Conservation (phyloP, 2,113 vertebrate species). For the Carollia perspicillata region DNA sequence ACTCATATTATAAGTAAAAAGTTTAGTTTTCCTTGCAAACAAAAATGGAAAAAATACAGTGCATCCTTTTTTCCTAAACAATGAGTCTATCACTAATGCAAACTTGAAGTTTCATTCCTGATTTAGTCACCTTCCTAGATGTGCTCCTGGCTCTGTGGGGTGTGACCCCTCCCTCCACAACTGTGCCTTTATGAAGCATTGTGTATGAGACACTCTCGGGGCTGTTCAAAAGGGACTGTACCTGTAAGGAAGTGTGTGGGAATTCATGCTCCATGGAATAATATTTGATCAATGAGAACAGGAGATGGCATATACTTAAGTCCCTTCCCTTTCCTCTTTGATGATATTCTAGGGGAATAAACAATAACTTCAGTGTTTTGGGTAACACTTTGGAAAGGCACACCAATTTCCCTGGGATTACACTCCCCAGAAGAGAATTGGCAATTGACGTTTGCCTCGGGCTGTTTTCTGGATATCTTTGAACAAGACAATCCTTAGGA, state of each 20-base stretch:
- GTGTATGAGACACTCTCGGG: not conserved
- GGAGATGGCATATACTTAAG: not conserved
- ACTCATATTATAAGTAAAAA: not conserved
- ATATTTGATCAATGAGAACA: not conserved
- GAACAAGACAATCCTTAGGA: not conserved
- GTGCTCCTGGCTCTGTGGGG: not conserved
- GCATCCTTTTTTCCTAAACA: not conserved
- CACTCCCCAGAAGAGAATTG: not conserved
- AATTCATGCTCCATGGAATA: not conserved
- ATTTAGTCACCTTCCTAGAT: not conserved
- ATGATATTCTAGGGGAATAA: not conserved
- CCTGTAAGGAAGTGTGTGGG: not conserved
- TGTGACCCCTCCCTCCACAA: not conserved
- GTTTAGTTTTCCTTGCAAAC: not conserved
- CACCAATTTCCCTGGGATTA: not conserved
- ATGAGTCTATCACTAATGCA: not conserved
- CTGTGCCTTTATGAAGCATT: not conserved
- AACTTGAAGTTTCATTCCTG: not conserved
- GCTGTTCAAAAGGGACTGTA: not conserved
- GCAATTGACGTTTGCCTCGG: not conserved
- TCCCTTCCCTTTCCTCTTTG: not conserved
- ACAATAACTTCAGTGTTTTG: not conserved
- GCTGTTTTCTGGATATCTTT: not conserved
- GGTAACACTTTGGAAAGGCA: no score
- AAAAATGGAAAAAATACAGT: not conserved